Conservation (phyloP, 2,888 invertebrate species). For the Bellardia pandia region DNA sequence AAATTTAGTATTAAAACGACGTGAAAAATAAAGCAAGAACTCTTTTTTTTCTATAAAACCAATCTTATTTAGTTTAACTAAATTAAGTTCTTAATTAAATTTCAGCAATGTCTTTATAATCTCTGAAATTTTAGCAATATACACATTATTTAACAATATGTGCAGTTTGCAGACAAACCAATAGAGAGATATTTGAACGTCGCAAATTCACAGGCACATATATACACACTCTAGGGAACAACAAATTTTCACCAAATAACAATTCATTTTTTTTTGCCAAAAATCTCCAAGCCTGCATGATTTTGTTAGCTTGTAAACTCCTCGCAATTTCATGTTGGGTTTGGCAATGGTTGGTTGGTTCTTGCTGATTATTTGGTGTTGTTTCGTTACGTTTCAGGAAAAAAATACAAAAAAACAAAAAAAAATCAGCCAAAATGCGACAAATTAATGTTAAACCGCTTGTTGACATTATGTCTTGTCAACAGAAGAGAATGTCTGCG, state of each 20-base stretch:
- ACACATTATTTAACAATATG: too few species aligned
- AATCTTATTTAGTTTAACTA: too few species aligned
- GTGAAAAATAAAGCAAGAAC: too few species aligned
- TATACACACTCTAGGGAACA: slow-evolving; percentile 23
- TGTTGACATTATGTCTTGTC: slow-evolving; percentile 74
- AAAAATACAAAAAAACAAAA: neutral
- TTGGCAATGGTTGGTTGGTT: slow-evolving; percentile 7
- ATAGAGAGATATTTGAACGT: neutral
- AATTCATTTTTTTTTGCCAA: neutral
- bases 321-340: slow-evolving; percentile 3
- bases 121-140: too few species aligned
- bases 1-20: too few species aligned
- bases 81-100: too few species aligned
- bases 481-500: slow-evolving; percentile 72
- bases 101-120: too few species aligned
- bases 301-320: slow-evolving; percentile 15
- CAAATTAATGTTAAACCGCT: slow-evolving; percentile 75
- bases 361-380: neutral
- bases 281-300: slow-evolving; percentile 11
- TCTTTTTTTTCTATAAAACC: too few species aligned
- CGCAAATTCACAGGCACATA: neutral
- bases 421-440: slow-evolving; percentile 67
- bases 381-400: slow-evolving; percentile 2
- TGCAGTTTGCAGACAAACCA: neutral
- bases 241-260: slow-evolving; percentile 20